phyloP scores from a whole-genome alignment of 2,888 invertebrate genomes.

The Elmis aenea region DNA sequence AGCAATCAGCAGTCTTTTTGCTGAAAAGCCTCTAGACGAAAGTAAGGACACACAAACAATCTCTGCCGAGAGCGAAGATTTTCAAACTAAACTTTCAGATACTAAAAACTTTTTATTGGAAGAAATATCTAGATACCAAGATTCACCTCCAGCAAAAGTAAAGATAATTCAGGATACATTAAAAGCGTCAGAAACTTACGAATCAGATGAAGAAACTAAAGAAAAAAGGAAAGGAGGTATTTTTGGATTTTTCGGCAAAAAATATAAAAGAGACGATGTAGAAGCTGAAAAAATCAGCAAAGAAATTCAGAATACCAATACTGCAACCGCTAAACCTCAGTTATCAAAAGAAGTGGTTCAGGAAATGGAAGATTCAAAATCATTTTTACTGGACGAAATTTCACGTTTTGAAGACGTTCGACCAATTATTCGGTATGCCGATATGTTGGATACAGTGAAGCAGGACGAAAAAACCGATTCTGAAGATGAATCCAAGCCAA shows the following conservation, averaged over 20 bases:
- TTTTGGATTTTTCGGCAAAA: conserved; percentile 24
- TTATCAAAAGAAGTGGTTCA: no score
- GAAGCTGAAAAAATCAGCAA: no score
- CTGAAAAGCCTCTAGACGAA: no score
- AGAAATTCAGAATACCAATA: no score
- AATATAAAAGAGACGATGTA: conserved; percentile 17
- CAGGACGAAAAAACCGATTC: no score
- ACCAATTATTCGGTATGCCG: conserved; percentile 1
- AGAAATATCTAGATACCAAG: conserved; percentile 9
- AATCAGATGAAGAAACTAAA: conserved; percentile 20
- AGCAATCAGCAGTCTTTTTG: no score
- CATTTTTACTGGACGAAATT: conserved; percentile 25
- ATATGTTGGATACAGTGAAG: no score
- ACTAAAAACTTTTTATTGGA: conserved; percentile 8
- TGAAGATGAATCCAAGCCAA: no score
- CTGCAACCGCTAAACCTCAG: no score
- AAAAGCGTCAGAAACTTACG: conserved; percentile 10
- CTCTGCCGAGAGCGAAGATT: no score
- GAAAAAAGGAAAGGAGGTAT: conserved; percentile 23
- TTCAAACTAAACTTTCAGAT: no score
- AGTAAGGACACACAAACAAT: no score
- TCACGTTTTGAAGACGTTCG: conserved; percentile 22
- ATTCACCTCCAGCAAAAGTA: conserved; percentile 1
- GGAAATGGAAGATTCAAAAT: conserved; percentile 22
- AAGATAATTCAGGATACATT: neutral